These are phyloP conservation scores for Callyntrura sp. DNA, from an alignment of 2,888 invertebrate species.

Conservation along the genomic window DNA sequence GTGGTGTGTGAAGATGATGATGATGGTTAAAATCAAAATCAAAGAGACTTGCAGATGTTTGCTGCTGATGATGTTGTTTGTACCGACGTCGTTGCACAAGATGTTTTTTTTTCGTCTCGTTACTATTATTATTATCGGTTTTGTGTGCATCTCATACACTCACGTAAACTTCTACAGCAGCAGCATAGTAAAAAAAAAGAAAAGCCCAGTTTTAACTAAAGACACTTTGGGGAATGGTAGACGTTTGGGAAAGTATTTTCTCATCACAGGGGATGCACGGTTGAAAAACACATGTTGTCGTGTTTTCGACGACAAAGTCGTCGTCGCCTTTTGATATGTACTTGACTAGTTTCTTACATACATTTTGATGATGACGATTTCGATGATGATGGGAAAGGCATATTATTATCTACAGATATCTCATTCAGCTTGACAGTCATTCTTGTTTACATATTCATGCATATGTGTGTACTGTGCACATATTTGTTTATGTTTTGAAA, in stretches of 20 bases:
- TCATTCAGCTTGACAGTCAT: not conserved
- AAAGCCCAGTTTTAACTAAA: constrained; percentile 29
- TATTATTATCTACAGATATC: constrained; percentile 3
- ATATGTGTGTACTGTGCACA: not conserved
- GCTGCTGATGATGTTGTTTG: too few relatives aligned
- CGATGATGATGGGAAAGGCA: not conserved
- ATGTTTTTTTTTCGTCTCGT: constrained; percentile 41
- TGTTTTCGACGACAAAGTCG: not conserved
- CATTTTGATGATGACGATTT: not conserved
- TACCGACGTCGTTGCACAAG: constrained; percentile 5
- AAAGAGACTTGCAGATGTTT: constrained; percentile 55
- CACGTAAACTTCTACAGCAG: not conserved
- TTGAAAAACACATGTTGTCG: constrained; percentile 60
- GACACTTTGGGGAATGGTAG: constrained; percentile 59
- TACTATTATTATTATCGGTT: constrained; percentile 37
- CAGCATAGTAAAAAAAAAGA: too few relatives aligned
- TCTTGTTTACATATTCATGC: constrained; percentile 22
- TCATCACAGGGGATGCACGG: not conserved
- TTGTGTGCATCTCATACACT: not conserved
- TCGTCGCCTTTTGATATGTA: constrained; percentile 21
- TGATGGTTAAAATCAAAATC: constrained; percentile 60
- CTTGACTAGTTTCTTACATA: constrained; percentile 22
- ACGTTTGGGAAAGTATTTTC: not conserved
- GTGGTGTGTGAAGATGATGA: constrained; percentile 3
- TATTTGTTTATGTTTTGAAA: constrained; percentile 43